Base-by-base conservation (phyloP, 2,888 invertebrate genomes). In the Sphaerophoria taeniata region DNA sequence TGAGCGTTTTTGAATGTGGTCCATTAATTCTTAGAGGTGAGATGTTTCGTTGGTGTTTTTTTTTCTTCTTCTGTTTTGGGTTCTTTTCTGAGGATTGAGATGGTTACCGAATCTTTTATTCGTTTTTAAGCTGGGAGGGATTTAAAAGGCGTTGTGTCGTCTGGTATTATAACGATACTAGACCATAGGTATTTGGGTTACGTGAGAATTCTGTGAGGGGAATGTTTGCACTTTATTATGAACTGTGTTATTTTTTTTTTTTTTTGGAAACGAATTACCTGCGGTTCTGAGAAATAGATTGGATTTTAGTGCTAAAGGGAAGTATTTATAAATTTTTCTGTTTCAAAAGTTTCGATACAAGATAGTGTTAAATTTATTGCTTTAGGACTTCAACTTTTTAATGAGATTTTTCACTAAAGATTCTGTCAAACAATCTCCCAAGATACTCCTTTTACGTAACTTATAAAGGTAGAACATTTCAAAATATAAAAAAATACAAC, bases 1-100 rank as follows among this genome's bases (percentile, higher is more conserved):
- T 84, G 80, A 79, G 75, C 65, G 36, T 58, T 67, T 67, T 71
- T 72, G 71, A 72, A 80, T 80, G 80, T 55, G 80, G 84, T 84
- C 80, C 80, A 84, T 84, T 79, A 84, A 80, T 80, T 75, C 72
- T 67, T 65, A 7, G 67, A 56, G 84, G 69, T 72, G 61, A 77
- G 67, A 55, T 67, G 81, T 61, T 69, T 65, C 67, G 47, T 67
- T 71, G 53, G 36, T 75, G 67, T 72, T 12, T 43, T 53, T 33
- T 31, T 9, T 4, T 31, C 51, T 61, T 63, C 33, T 60, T 43
- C 51, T 73, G 4, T 16, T 51, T 4, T 16, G 3, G 9, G 6
- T 47, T 55, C 63, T 58, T 49, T 61, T 51, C 45, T 67, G 53
- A 31, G 39, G 39, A 67, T n/a, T 39, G 24, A 53, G 51, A 53